Evolutionary conservation across 2,113 vertebrate species (phyloP).

Genomic region (Brienomyrus longianalis): DNA sequence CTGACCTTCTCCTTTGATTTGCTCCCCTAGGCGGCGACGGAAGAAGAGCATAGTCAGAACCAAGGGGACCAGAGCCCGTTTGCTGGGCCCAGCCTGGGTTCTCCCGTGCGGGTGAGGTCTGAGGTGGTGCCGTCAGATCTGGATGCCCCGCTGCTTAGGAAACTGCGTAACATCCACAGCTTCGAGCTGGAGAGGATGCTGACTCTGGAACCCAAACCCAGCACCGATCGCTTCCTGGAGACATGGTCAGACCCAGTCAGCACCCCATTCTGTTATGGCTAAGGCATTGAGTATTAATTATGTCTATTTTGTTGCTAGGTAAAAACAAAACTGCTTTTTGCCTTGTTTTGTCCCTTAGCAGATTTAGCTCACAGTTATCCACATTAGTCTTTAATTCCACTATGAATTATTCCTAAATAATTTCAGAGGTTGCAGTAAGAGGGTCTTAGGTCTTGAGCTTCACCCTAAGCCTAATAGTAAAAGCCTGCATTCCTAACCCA

Average conservation of each 20-base stretch:
- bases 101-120: conserved; percentile 76
- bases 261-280: not conserved
- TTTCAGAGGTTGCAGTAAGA: not conserved
- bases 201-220: conserved; percentile 79
- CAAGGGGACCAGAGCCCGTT: conserved; percentile 72
- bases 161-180: conserved; percentile 88
- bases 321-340: not conserved
- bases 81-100: conserved; percentile 74
- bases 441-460: not conserved
- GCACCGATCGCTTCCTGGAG: conserved; percentile 80
- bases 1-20: not conserved
- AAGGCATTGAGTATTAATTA: not conserved
- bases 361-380: conserved; percentile 24
- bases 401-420: not conserved
- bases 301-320: not conserved
- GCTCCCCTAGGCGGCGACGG: conserved; percentile 66
- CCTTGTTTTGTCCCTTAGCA: conserved; percentile 26
- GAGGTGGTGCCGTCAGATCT: conserved; percentile 76
- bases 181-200: conserved; percentile 87
- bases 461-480: not conserved
- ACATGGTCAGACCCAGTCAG: conserved; percentile 60
- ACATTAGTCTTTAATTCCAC: not conserved
- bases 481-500: not conserved
- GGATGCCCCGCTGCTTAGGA: conserved; percentile 79
- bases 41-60: conserved; percentile 84